Percentiles rank a stretch among this genome's conserved stretches.
These are phyloP conservation scores for Gadus chalcogrammus DNA, from an alignment of 2,113 vertebrate genomes.

Conservation along the genomic window DNA sequence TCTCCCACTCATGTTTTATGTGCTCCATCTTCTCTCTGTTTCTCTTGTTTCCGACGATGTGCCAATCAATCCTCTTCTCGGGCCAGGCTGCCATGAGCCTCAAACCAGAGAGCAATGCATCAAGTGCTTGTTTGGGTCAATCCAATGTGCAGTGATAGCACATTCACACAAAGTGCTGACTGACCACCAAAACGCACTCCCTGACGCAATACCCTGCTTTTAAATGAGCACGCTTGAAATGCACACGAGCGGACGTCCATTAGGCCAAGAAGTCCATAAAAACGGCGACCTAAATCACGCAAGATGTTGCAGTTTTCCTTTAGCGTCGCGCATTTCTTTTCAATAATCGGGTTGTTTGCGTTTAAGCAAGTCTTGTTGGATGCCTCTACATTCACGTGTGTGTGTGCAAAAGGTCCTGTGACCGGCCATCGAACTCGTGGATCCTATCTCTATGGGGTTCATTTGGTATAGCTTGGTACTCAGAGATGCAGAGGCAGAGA, in stretches of 20 bases:
- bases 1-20: background rate
- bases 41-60: background rate
- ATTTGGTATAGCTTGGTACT: too few relatives aligned
- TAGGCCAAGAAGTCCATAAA: conserved; percentile 4
- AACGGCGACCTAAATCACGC: background rate
- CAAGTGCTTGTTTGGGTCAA: conserved; percentile 78
- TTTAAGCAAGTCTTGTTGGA: too few relatives aligned
- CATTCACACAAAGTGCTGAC: conserved; percentile 73
- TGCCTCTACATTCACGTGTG: too few relatives aligned
- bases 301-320: too few relatives aligned
- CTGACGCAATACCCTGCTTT: conserved; percentile 50
- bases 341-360: too few relatives aligned
- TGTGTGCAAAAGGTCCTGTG: too few relatives aligned
- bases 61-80: conserved; percentile 56
- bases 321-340: too few relatives aligned
- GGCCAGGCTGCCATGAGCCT: conserved; percentile 33
- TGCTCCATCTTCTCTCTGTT: background rate
- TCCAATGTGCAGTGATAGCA: conserved; percentile 74
- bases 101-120: conserved; percentile 67
- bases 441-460: too few relatives aligned
- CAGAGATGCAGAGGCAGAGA: too few relatives aligned
- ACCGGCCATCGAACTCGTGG: too few relatives aligned
- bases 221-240: conserved; percentile 31
- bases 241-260: conserved; percentile 30
- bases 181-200: conserved; percentile 64